A percentile compares a stretch with the other conserved stretches of the same genome.
These are phyloP conservation scores for Malacoraja senta DNA, from an alignment of 2,797 vertebrate species.

Conservation along the genomic window DNA sequence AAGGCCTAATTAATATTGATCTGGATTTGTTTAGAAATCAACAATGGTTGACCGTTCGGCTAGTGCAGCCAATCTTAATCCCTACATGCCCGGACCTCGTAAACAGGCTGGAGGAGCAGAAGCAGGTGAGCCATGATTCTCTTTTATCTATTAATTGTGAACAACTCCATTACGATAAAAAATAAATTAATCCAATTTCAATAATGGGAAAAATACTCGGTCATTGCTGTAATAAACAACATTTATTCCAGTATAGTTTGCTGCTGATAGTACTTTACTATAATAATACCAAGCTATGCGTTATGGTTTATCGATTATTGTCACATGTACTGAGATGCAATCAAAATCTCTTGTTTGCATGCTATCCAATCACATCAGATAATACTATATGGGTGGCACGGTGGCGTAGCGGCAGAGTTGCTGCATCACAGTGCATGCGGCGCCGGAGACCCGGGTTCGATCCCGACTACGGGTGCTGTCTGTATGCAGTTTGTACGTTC, in stretches of 20 bases:
- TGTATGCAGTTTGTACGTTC: no score
- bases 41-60: slow-evolving; percentile 12
- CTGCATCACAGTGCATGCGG: no score
- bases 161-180: not conserved
- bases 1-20: slow-evolving; percentile 35
- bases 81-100: slow-evolving; percentile 47
- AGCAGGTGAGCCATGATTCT: not conserved
- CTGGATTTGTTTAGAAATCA: slow-evolving; percentile 29
- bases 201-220: not conserved
- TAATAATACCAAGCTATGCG: not conserved
- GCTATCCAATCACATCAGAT: no score
- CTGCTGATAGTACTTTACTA: not conserved
- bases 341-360: no score
- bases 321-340: no score
- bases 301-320: no score
- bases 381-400: no score
- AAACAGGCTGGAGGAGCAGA: not conserved
- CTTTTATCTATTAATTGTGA: not conserved
- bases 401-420: no score
- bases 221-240: not conserved
- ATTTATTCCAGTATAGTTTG: not conserved
- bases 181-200: not conserved
- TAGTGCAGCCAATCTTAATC: slow-evolving; percentile 42
- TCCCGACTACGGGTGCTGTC: no score
- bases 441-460: no score